Conservation (phyloP, 2,888 invertebrate species). For the Drosophila stalkeri region DNA sequence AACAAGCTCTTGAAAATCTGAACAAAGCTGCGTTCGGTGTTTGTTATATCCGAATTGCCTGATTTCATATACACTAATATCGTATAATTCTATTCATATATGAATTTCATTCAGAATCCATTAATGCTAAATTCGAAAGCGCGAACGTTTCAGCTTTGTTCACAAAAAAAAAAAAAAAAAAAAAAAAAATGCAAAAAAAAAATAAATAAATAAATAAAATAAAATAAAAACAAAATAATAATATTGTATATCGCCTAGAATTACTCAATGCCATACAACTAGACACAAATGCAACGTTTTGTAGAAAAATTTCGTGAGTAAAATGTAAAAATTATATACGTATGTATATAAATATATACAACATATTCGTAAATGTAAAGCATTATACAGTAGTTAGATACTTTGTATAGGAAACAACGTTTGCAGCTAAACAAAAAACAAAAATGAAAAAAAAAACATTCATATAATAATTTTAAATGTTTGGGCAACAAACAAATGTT, state of each 20-base stretch:
- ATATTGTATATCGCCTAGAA: constrained; percentile 54
- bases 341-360: constrained; percentile 7
- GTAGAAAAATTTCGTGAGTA: constrained; percentile 69
- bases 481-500: constrained; percentile 61
- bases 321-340: constrained; percentile 31
- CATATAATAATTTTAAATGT: constrained; percentile 59
- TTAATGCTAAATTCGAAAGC: constrained; percentile 13
- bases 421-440: constrained; percentile 63
- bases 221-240: constrained; percentile 14
- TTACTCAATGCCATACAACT: constrained; percentile 60
- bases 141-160: constrained; percentile 53
- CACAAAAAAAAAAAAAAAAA: constrained; percentile 21
- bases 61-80: constrained; percentile 1
- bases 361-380: constrained; percentile 68
- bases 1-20: constrained; percentile 37
- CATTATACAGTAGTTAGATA: constrained; percentile 81
- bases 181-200: constrained; percentile 10
- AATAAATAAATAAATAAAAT: constrained; percentile 15
- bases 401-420: constrained; percentile 79
- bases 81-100: background rate
- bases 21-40: constrained; percentile 31
- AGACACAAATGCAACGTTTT: constrained; percentile 67
- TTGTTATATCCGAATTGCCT: constrained; percentile 5
- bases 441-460: constrained; percentile 24
- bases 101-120: background rate